phyloP scores from a whole-genome alignment of 2,797 vertebrate species.

The Phalanger gymnotis region DNA sequence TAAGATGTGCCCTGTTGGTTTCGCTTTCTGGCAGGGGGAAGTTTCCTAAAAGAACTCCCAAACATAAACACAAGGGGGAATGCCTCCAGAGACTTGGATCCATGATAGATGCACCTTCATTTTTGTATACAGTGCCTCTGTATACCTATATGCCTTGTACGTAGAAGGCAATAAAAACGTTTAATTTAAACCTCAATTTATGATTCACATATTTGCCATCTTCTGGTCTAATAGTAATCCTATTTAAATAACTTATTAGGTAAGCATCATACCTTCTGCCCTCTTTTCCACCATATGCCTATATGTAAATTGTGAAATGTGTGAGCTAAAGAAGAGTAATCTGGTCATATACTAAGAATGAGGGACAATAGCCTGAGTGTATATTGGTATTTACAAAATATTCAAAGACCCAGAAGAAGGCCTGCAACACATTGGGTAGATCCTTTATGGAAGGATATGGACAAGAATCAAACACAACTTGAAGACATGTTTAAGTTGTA shows the following conservation, averaged over 20 bases:
- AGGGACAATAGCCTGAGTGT: background rate
- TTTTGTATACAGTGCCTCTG: background rate
- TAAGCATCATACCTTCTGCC: background rate
- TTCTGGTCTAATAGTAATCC: slow-evolving; percentile 36
- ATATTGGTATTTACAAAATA: background rate
- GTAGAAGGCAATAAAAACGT: background rate
- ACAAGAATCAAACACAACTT: background rate
- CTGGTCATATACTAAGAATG: background rate
- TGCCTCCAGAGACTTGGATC: background rate
- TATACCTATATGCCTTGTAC: background rate
- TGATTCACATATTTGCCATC: slow-evolving; percentile 1
- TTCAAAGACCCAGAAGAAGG: background rate
- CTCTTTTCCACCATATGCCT: background rate
- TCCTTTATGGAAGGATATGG: background rate
- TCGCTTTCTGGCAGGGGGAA: background rate
- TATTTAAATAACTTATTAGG: slow-evolving; percentile 30
- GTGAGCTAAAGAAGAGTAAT: background rate
- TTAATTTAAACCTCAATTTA: background rate
- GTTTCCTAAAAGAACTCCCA: background rate
- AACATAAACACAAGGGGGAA: background rate
- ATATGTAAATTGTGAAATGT: background rate
- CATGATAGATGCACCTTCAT: background rate
- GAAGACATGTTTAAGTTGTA: background rate
- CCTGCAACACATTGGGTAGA: background rate
- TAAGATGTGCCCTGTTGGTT: background rate